Base-by-base conservation (phyloP, 2,113 vertebrate species). In the Periophthalmodon schlosseri region DNA sequence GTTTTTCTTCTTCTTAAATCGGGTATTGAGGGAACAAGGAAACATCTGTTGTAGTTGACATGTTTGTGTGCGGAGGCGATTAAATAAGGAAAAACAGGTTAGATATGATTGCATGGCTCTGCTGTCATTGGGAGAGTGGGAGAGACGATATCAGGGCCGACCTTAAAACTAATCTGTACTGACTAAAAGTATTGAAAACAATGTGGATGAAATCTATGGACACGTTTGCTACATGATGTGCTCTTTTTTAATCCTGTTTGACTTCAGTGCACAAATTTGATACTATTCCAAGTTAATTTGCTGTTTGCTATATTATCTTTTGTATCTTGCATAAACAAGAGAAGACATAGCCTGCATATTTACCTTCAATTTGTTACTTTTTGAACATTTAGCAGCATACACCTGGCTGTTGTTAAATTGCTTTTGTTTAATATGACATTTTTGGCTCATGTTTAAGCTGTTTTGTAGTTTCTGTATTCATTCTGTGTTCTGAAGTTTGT, bases 101-200 rank as follows among this genome's bases (percentile, higher is more conserved):
- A 76, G 39, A 69, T 58, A 70, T 70, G 78, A 84, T 77, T 74
- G 47, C 21, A 70, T 66, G 36, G 65, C 74, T 44, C 54, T 79
- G 2, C 60, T 56, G 63, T 68, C 57, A 52, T 5, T 9, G 9
- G 60, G 28, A 34, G 60, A 14, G n/a, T 23, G 56, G 11, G 18
- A 10, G 9, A 10, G 57, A 57, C 11, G 13, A 61, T 61, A 61
- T 61, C 24, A 7, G 16, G 49, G 49, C 5, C 18, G 15, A 5
- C 49, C 49, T 52, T 20, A 52, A 44, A 52, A 52, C 49, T 6
- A 52, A 52, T 52, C 16, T 52, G 20, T 52, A 52, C 49, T 20
- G 49, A 52, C 49, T 20, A 52, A 18, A 20, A 52, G 15, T 20
- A 20, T 52, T 52, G 5, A 52, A 44, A 44, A 44, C 39, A 10